Conservation (phyloP, 1,140 invertebrate species). For the Eupristina koningsbergeri region DNA sequence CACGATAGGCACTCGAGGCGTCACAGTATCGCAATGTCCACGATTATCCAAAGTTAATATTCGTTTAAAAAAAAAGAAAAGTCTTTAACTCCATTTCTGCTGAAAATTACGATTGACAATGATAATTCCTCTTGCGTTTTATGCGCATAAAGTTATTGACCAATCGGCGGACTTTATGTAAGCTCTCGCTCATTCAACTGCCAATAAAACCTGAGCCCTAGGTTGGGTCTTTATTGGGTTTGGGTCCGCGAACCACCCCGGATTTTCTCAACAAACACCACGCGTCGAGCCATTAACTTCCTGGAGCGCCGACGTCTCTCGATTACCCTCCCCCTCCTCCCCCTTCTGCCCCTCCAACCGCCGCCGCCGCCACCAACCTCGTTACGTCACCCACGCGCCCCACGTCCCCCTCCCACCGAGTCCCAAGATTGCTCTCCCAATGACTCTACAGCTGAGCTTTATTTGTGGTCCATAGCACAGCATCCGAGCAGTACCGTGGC, state of each 20-base stretch:
- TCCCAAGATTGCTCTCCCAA: slow-evolving; percentile 33
- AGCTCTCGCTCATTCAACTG: neutral
- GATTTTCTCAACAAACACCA: too few species aligned
- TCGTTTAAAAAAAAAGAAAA: too few species aligned
- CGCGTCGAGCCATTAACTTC: too few species aligned
- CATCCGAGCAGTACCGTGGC: too few species aligned
- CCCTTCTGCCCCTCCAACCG: neutral
- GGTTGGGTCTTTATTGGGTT: neutral
- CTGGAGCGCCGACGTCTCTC: neutral
- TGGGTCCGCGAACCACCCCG: too few species aligned
- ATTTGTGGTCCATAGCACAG: too few species aligned
- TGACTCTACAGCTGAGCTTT: slow-evolving; percentile 11
- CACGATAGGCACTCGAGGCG: too few species aligned
- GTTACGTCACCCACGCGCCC: slow-evolving; percentile 22
- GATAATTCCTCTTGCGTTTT: neutral
- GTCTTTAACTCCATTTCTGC: neutral
- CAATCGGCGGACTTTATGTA: neutral
- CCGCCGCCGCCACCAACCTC: too few species aligned
- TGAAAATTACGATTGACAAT: neutral
- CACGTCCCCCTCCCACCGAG: slow-evolving; percentile 12
- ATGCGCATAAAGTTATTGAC: neutral
- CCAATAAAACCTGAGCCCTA: neutral
- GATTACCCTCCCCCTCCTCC: too few species aligned
- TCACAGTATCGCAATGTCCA: neutral
- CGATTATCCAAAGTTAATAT: neutral